phyloP scores from a whole-genome alignment of 2,113 vertebrate genomes.

The Gadus macrocephalus region DNA sequence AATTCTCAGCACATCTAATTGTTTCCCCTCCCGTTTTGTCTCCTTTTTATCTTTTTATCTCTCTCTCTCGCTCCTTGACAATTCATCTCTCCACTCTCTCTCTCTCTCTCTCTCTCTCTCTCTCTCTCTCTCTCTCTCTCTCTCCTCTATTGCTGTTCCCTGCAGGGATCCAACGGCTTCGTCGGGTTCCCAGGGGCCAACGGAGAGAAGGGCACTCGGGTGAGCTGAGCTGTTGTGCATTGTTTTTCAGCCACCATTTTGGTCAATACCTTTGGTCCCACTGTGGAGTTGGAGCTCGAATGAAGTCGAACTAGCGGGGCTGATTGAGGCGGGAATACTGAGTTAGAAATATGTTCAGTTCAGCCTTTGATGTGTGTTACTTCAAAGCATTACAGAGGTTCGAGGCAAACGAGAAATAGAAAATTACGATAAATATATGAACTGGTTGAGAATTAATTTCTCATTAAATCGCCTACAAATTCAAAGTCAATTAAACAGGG shows the following conservation, averaged over 20 bases:
- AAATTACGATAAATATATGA: too few species aligned
- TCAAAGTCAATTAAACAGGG: too few species aligned
- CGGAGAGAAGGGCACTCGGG: conserved; percentile 72
- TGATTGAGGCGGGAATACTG: not conserved
- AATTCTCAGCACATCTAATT: not conserved
- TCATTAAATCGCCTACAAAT: too few species aligned
- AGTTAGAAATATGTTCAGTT: too few species aligned
- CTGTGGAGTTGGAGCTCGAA: not conserved
- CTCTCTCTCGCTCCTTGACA: not conserved
- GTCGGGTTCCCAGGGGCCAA: conserved; percentile 66
- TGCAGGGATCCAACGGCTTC: conserved; percentile 72
- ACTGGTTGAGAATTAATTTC: too few species aligned
- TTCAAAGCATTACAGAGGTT: too few species aligned
- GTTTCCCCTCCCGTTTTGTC: not conserved
- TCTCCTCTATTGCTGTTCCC: conserved; percentile 4
- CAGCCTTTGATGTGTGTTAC: too few species aligned
- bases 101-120: conserved; percentile 6
- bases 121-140: conserved; percentile 5
- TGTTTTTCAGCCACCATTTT: not conserved
- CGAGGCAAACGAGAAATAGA: too few species aligned
- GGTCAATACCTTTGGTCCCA: not conserved
- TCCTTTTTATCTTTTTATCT: not conserved
- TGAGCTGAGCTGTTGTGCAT: conserved; percentile 31
- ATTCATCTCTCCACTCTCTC: not conserved
- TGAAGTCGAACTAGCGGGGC: not conserved